phyloP scores from a whole-genome alignment of 1,140 invertebrate species.

The Drosophila paulistorum region DNA sequence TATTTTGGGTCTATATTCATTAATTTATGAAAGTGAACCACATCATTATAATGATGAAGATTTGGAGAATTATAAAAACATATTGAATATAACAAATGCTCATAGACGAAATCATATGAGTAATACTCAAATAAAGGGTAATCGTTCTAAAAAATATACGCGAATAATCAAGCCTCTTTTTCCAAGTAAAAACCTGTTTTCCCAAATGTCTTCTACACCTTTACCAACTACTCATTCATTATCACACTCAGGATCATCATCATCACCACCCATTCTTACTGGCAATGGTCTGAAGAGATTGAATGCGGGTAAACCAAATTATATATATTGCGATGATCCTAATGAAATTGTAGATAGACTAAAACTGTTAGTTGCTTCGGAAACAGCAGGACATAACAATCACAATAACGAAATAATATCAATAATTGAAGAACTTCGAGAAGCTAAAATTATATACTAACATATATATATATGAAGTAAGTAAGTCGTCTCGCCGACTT shows the following conservation, averaged over 20 bases:
- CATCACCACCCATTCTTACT: background rate
- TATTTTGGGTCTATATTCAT: slow-evolving; percentile 3
- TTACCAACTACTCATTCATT: background rate
- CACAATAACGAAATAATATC: slow-evolving; percentile 1
- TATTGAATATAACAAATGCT: slow-evolving; percentile 19
- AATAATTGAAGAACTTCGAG: slow-evolving; percentile 1
- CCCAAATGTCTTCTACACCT: background rate
- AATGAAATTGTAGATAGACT: slow-evolving; percentile 80
- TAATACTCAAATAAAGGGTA: background rate
- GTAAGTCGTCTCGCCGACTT: too few relatives aligned
- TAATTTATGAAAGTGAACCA: background rate
- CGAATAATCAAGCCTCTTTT: slow-evolving; percentile 1
- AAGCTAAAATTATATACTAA: background rate
- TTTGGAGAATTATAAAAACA: slow-evolving; percentile 24
- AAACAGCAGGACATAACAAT: background rate
- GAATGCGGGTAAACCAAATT: slow-evolving; percentile 33
- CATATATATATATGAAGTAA: background rate
- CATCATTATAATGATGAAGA: background rate
- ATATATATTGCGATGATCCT: slow-evolving; percentile 81
- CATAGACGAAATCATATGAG: slow-evolving; percentile 26
- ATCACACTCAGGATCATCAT: background rate
- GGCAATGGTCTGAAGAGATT: background rate
- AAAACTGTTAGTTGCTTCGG: slow-evolving; percentile 66
- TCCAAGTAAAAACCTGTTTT: background rate
- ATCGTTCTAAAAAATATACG: slow-evolving; percentile 8